phyloP scores from a whole-genome alignment of 2,113 vertebrate genomes.

The Tiliqua scincoides region DNA sequence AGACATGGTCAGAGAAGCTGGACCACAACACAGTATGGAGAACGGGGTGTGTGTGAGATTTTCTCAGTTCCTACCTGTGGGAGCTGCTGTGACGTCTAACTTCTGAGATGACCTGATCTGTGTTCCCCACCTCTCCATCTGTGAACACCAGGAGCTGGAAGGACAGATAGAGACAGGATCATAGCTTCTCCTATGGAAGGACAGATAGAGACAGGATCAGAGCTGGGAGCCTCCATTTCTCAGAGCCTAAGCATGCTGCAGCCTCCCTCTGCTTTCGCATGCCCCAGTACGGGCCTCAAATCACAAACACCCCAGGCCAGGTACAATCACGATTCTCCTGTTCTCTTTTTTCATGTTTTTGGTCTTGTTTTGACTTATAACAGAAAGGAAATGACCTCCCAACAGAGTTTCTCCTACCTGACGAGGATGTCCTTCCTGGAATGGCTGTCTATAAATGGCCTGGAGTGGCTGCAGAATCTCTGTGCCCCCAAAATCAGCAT shows the following conservation, averaged over 20 bases:
- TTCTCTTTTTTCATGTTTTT: not conserved
- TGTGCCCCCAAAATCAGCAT: constrained; percentile 80
- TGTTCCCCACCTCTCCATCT: constrained; percentile 84
- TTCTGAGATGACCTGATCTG: constrained; percentile 77
- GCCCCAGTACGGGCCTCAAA: too few species aligned
- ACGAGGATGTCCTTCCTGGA: constrained; percentile 71
- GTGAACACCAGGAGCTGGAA: constrained; percentile 88
- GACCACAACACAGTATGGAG: not conserved
- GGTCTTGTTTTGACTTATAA: too few species aligned
- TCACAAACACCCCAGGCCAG: too few species aligned
- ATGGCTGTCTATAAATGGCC: constrained; percentile 76
- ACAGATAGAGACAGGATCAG: constrained; percentile 16
- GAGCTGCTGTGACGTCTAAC: constrained; percentile 73
- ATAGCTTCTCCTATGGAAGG: constrained; percentile 39
- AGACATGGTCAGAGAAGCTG: not conserved
- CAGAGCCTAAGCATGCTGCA: too few species aligned
- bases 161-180: constrained; percentile 14
- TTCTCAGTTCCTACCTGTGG: constrained; percentile 75
- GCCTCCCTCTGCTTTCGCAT: too few species aligned
- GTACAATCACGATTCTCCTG: too few species aligned
- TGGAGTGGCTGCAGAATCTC: constrained; percentile 80
- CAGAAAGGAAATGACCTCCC: not conserved
- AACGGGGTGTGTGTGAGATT: not conserved
- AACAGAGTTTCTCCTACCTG: constrained; percentile 72
- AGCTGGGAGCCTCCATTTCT: too few species aligned